Conservation (phyloP, 2,888 invertebrate genomes). For the Ethmia dodecea region DNA sequence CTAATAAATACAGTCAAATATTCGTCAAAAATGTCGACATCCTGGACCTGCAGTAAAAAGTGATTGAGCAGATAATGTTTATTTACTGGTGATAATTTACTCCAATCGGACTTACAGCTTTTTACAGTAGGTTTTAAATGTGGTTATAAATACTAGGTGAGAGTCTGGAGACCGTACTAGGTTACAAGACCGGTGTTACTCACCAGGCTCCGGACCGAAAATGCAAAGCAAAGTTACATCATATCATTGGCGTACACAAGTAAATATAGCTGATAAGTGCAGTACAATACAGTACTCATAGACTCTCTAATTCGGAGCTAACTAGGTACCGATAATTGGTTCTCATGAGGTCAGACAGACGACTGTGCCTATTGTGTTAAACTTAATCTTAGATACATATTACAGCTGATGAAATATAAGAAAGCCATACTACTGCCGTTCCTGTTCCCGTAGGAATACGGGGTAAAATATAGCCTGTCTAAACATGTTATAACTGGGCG, state of each 20-base stretch:
- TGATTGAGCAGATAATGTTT: too few species aligned
- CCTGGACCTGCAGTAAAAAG: too few species aligned
- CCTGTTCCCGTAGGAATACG: too few species aligned
- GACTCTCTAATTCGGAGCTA: not conserved
- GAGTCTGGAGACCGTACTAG: too few species aligned
- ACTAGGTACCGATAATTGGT: not conserved
- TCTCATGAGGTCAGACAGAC: not conserved
- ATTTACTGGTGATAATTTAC: not conserved
- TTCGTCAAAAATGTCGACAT: too few species aligned
- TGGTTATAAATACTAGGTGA: not conserved
- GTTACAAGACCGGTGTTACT: not conserved
- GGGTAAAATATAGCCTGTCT: not conserved
- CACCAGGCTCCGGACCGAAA: not conserved
- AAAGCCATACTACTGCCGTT: too few species aligned
- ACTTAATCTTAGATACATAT: too few species aligned
- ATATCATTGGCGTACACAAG: not conserved
- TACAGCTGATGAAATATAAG: too few species aligned
- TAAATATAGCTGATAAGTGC: not conserved
- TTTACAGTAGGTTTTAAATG: not conserved
- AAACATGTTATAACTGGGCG: not conserved
- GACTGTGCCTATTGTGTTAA: too few species aligned
- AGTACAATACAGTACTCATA: not conserved
- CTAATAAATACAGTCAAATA: too few species aligned
- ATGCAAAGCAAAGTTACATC: not conserved
- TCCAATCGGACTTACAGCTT: not conserved